A percentile compares a stretch with the other conserved stretches of the same genome.
phyloP scores from a whole-genome alignment of 2,797 vertebrate species.

The Pteropus rufus region DNA sequence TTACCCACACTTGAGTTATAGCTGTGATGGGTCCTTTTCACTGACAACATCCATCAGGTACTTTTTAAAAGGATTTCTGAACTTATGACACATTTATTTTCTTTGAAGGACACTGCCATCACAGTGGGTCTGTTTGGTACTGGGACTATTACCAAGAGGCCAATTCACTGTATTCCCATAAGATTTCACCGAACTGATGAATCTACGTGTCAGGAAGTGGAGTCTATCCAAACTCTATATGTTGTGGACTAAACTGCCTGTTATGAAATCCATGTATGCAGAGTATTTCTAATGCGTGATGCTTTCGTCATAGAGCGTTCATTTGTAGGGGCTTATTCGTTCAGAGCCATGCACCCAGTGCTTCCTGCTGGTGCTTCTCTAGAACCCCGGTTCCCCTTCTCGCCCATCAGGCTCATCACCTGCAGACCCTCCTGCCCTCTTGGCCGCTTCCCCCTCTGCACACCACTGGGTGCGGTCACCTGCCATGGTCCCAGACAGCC shows the following conservation, averaged over 20 bases:
- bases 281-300: rapidly evolving
- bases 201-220: background rate
- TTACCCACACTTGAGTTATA: constrained; percentile 31
- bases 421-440: too few relatives aligned
- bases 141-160: background rate
- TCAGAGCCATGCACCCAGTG: rapidly evolving
- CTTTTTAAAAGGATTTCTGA: constrained; percentile 65
- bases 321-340: rapidly evolving
- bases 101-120: background rate
- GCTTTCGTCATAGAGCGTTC: background rate
- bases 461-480: rapidly evolving
- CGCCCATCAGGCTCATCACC: rapidly evolving
- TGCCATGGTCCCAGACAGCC: too few relatives aligned
- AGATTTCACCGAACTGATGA: background rate
- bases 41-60: constrained; percentile 41
- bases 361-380: too few relatives aligned
- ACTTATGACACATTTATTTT: constrained; percentile 62
- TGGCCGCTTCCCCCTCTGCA: background rate
- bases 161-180: background rate
- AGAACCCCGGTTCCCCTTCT: background rate
- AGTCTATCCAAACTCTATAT: background rate
- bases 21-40: constrained; percentile 4
- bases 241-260: background rate
- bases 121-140: background rate
- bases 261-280: too few relatives aligned